These are phyloP conservation scores for Drosophila phalerata DNA, from an alignment of 2,888 invertebrate species.

Conservation along the genomic window DNA sequence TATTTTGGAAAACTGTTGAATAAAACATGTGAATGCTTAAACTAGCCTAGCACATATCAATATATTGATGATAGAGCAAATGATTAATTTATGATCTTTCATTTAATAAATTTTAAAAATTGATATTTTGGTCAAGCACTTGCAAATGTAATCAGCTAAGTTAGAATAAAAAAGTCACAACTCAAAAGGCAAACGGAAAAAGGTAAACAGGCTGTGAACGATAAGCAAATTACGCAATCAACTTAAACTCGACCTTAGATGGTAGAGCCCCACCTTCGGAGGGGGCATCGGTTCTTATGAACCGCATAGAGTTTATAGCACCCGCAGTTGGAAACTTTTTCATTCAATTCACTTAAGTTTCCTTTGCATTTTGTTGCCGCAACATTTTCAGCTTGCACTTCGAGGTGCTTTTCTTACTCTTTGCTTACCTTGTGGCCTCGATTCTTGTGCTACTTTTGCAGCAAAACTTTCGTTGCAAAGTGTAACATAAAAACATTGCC, in stretches of 20 bases:
- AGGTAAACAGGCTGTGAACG: conserved; percentile 44
- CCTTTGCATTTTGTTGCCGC: conserved; percentile 73
- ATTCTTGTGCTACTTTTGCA: conserved; percentile 39
- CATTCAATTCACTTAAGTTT: conserved; percentile 79
- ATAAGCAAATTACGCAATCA: conserved; percentile 61
- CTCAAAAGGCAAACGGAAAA: conserved; percentile 36
- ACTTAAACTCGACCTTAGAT: conserved; percentile 46
- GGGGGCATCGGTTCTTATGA: conserved; percentile 28
- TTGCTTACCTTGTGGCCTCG: conserved; percentile 58
- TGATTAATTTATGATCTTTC: background rate
- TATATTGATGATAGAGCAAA: background rate
- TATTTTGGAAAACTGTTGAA: background rate
- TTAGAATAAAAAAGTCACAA: conserved; percentile 21
- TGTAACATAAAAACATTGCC: conserved; percentile 50
- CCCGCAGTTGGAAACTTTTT: conserved; percentile 72
- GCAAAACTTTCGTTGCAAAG: conserved; percentile 61
- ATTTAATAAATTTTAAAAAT: background rate
- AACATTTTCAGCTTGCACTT: conserved; percentile 43
- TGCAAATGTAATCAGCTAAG: conserved; percentile 37
- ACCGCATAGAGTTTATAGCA: conserved; percentile 63
- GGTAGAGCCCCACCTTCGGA: background rate
- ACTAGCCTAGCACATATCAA: background rate
- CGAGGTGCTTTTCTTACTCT: conserved; percentile 30
- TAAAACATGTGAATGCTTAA: background rate
- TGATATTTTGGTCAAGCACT: background rate